Percentiles rank a stretch among this genome's conserved stretches.
These are phyloP conservation scores for Ochropleura plecta DNA, from an alignment of 2,888 invertebrate genomes.

Conservation along the genomic window DNA sequence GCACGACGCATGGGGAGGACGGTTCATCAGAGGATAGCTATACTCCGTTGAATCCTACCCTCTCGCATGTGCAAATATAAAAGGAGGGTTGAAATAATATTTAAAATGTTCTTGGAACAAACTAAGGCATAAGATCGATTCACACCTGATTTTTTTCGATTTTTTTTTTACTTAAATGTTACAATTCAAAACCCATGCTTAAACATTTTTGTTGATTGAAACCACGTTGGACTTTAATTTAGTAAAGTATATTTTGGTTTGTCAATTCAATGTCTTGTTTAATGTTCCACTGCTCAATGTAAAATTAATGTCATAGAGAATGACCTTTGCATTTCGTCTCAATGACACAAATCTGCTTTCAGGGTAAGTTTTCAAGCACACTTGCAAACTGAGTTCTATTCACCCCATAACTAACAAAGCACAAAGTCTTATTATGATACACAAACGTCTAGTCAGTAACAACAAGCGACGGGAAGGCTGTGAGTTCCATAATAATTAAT, in stretches of 20 bases:
- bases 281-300: no score
- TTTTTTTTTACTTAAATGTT: neutral
- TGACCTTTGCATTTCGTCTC: neutral
- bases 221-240: neutral
- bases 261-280: neutral
- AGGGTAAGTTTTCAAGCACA: neutral
- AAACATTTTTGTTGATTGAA: neutral
- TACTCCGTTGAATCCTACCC: neutral
- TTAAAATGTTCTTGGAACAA: neutral
- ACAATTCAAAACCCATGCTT: neutral
- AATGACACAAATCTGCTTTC: neutral
- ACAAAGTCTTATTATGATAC: conserved; percentile 43
- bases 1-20: neutral
- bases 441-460: conserved; percentile 48
- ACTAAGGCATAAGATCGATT: neutral
- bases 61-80: neutral
- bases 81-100: neutral
- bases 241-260: neutral
- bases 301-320: neutral
- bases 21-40: neutral
- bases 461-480: conserved; percentile 18
- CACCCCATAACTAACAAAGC: conserved; percentile 29
- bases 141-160: neutral
- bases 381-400: neutral
- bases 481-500: conserved; percentile 71